These are phyloP conservation scores for Eidolon helvum DNA, from an alignment of 2,113 vertebrate species.

Conservation along the genomic window DNA sequence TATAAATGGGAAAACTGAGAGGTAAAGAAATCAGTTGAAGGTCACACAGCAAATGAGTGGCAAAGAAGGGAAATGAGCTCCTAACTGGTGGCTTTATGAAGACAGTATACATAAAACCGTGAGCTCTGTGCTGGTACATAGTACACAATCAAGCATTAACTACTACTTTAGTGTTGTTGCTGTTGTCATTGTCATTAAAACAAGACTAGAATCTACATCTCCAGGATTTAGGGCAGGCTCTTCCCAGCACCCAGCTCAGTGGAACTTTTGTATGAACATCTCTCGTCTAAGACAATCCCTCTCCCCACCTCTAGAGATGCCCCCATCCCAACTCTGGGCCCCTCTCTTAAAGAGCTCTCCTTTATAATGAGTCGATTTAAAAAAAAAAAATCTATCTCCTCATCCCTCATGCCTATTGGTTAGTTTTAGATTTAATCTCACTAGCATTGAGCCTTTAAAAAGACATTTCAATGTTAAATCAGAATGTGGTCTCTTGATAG, in stretches of 20 bases:
- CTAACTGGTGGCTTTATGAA: not conserved
- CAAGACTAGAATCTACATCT: not conserved
- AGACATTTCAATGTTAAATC: slow-evolving; percentile 49
- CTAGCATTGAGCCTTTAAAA: slow-evolving; percentile 19
- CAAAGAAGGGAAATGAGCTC: not conserved
- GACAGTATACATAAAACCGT: fast-evolving
- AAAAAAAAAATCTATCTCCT: not conserved
- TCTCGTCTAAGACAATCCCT: not conserved
- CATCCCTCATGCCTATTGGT: not conserved
- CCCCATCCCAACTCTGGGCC: not conserved
- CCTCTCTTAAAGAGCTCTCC: not conserved
- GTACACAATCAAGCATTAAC: too few relatives aligned
- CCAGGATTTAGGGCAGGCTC: not conserved
- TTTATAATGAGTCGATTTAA: not conserved
- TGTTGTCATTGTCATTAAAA: not conserved
- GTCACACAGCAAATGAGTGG: not conserved
- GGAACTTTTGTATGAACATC: not conserved
- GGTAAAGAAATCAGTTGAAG: not conserved
- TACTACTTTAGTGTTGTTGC: not conserved
- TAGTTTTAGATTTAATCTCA: slow-evolving; percentile 17
- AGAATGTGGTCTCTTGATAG: slow-evolving; percentile 9
- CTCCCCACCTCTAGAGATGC: not conserved
- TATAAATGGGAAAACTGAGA: not conserved
- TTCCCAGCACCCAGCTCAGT: not conserved
- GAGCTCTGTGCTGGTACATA: not conserved